Percentiles rank a stretch among this genome's conserved stretches.
phyloP scores from a whole-genome alignment of 2,113 vertebrate species.

The Calonectris borealis region DNA sequence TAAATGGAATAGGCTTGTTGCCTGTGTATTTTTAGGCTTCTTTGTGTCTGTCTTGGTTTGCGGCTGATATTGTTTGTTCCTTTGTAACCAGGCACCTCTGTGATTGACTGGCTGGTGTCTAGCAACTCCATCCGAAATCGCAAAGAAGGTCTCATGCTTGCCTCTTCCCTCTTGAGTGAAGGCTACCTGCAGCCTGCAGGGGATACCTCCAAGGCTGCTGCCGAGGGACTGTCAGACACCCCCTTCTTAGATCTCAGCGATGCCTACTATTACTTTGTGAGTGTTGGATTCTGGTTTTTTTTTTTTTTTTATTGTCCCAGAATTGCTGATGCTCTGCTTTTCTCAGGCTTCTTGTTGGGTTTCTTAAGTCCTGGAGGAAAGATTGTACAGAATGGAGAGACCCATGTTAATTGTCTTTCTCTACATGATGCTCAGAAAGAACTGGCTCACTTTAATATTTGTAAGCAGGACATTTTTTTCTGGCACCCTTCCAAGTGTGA shows the following conservation, averaged over 20 bases:
- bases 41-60: not conserved
- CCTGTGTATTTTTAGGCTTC: not conserved
- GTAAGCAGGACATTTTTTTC: not conserved
- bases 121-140: conserved; percentile 84
- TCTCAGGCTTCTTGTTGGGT: not conserved
- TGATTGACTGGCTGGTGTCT: conserved; percentile 91
- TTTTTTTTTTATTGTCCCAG: not conserved
- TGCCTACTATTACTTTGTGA: conserved; percentile 96
- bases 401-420: not conserved
- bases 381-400: not conserved
- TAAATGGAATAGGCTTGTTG: not conserved
- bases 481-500: not conserved
- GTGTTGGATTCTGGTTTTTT: not conserved
- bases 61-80: not conserved
- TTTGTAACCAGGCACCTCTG: conserved; percentile 77
- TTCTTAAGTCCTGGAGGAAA: not conserved
- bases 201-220: conserved; percentile 83
- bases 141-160: conserved; percentile 86
- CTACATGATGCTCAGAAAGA: not conserved
- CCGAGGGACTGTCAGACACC: conserved; percentile 74
- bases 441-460: not conserved
- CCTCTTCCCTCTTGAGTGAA: conserved; percentile 87
- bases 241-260: conserved; percentile 83
- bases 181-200: conserved; percentile 92
- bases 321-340: not conserved